Conservation (phyloP, 2,888 invertebrate species). For the Trachelus tabidus region DNA sequence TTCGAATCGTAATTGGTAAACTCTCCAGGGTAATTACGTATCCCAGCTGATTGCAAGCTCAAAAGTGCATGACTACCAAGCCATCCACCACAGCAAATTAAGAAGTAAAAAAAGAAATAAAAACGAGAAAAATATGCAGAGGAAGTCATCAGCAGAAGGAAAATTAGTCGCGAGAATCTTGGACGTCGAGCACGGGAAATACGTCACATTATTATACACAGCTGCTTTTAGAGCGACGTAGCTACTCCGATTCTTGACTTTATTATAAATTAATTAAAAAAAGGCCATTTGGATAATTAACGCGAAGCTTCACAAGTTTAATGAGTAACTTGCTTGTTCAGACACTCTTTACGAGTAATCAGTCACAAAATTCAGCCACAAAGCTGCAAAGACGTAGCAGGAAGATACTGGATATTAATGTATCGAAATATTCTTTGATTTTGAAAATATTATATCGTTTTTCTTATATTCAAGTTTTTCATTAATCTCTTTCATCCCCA, state of each 20-base stretch:
- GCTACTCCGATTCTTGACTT: neutral
- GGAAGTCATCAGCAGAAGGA: neutral
- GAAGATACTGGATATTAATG: too few relatives aligned
- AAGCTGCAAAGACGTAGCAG: too few relatives aligned
- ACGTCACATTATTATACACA: neutral
- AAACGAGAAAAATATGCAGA: neutral
- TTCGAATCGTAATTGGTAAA: neutral
- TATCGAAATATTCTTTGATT: too few relatives aligned
- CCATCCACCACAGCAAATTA: neutral
- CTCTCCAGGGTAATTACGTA: neutral
- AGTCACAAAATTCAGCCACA: neutral
- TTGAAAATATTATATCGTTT: too few relatives aligned
- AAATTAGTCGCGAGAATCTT: neutral
- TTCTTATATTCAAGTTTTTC: too few relatives aligned
- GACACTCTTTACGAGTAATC: neutral
- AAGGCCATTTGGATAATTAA: conserved; percentile 36
- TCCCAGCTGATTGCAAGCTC: neutral
- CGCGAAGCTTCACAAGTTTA: conserved; percentile 26
- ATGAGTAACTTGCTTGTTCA: conserved; percentile 32
- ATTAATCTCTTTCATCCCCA: too few relatives aligned
- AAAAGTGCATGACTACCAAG: neutral
- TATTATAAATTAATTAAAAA: neutral
- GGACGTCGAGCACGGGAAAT: neutral
- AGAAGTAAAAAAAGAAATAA: neutral
- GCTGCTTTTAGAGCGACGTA: neutral